A percentile compares a stretch with the other conserved stretches of the same genome.
phyloP scores from a whole-genome alignment of 2,113 vertebrate genomes.

The Mastomys natalensis region DNA sequence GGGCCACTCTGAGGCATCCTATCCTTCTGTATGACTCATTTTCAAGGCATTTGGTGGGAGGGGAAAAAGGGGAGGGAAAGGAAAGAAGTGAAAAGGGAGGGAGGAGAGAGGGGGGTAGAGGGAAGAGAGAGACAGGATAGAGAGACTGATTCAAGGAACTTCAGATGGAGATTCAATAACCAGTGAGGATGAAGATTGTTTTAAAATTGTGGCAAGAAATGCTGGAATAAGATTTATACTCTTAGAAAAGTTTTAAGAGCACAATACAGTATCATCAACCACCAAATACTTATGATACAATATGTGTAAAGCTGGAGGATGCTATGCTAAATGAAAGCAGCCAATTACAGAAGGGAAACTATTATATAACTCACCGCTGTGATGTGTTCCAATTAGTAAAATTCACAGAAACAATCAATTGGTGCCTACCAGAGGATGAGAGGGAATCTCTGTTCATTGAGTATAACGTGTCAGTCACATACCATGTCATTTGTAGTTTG shows the following conservation, averaged over 20 bases:
- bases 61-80: not conserved
- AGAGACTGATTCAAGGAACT: not conserved
- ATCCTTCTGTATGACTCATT: not conserved
- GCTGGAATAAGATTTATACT: not conserved
- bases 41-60: not conserved
- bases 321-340: not conserved
- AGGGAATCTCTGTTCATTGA: not conserved
- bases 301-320: not conserved
- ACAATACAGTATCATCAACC: not conserved
- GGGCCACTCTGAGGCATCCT: not conserved
- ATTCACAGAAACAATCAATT: not conserved
- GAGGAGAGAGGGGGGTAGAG: too few relatives aligned
- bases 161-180: not conserved
- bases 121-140: not conserved
- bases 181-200: not conserved
- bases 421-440: not conserved
- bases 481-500: not conserved
- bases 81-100: too few relatives aligned
- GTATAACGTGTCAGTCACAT: not conserved
- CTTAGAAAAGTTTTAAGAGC: not conserved
- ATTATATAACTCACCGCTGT: too few relatives aligned
- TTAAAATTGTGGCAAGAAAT: not conserved
- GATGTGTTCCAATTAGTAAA: not conserved
- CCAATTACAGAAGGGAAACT: not conserved
- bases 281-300: not conserved